These are phyloP conservation scores for Taxidea taxus DNA, from an alignment of 2,113 vertebrate species.

Conservation along the genomic window DNA sequence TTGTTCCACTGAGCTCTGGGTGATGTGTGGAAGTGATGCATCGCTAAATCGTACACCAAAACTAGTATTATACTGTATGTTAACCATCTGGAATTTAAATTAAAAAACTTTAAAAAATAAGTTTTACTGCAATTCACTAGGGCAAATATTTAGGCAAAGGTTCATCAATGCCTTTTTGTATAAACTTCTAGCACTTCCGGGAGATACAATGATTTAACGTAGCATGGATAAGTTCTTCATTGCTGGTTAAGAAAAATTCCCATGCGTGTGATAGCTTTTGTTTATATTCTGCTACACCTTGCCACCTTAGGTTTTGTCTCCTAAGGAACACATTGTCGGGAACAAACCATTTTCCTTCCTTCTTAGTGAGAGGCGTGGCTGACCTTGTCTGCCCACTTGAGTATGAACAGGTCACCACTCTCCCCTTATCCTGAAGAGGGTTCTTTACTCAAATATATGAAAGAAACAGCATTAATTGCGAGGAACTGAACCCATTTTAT, in stretches of 20 bases:
- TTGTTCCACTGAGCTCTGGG: not conserved
- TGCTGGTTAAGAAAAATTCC: not conserved
- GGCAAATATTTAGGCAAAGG: not conserved
- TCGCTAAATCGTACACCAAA: not conserved
- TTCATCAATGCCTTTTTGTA: not conserved
- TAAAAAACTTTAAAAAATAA: not conserved
- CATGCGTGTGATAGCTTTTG: not conserved
- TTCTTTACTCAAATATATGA: not conserved
- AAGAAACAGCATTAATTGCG: not conserved
- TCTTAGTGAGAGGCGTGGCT: not conserved
- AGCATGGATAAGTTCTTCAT: not conserved
- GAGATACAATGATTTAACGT: not conserved
- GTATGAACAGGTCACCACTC: fast-evolving
- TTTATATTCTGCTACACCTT: not conserved
- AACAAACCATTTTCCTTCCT: not conserved
- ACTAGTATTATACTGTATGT: not conserved
- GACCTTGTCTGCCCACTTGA: not conserved
- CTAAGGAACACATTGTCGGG: not conserved
- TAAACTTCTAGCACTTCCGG: not conserved
- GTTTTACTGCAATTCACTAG: not conserved
- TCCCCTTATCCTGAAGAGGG: not conserved
- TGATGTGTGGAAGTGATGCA: not conserved
- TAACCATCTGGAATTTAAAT: not conserved
- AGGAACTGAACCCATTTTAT: not conserved
- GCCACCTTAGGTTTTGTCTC: not conserved